phyloP scores from a whole-genome alignment of 2,797 vertebrate species.

The Pelochelys cantorii region DNA sequence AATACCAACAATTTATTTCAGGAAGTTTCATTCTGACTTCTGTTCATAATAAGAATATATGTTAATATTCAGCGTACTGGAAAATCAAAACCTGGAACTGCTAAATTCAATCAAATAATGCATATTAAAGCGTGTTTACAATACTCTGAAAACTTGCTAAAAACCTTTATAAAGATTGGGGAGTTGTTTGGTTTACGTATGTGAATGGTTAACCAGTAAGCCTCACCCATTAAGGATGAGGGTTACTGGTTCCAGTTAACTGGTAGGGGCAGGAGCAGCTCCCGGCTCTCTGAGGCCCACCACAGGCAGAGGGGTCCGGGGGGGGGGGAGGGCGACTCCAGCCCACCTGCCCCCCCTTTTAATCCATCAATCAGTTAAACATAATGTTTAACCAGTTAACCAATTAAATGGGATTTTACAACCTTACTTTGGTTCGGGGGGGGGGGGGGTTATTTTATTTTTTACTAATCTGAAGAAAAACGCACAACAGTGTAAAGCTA shows the following conservation, averaged over 20 bases:
- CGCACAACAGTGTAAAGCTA: background rate
- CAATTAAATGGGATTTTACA: too few relatives aligned
- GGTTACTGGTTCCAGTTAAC: too few relatives aligned
- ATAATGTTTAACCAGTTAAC: too few relatives aligned
- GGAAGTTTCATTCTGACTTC: conserved; percentile 40
- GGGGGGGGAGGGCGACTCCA: too few relatives aligned
- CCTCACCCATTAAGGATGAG: too few relatives aligned
- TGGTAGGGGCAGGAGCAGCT: too few relatives aligned
- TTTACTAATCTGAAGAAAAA: background rate
- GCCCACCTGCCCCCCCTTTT: too few relatives aligned
- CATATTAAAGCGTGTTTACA: background rate
- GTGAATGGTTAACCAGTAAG: too few relatives aligned
- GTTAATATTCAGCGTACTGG: background rate
- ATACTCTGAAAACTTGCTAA: background rate
- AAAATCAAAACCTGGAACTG: background rate
- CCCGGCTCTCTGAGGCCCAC: too few relatives aligned
- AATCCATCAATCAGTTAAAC: too few relatives aligned
- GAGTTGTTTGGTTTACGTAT: background rate
- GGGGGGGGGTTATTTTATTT: background rate
- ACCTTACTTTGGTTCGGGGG: too few relatives aligned
- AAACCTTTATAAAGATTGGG: background rate
- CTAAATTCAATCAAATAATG: background rate
- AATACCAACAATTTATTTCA: background rate
- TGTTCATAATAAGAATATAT: background rate
- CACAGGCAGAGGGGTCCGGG: too few relatives aligned